Evolutionary conservation across 2,113 vertebrate genomes (phyloP), one percentile per base, ranked within the genome.

Genomic region (Nycticryphes semicollaris): DNA sequence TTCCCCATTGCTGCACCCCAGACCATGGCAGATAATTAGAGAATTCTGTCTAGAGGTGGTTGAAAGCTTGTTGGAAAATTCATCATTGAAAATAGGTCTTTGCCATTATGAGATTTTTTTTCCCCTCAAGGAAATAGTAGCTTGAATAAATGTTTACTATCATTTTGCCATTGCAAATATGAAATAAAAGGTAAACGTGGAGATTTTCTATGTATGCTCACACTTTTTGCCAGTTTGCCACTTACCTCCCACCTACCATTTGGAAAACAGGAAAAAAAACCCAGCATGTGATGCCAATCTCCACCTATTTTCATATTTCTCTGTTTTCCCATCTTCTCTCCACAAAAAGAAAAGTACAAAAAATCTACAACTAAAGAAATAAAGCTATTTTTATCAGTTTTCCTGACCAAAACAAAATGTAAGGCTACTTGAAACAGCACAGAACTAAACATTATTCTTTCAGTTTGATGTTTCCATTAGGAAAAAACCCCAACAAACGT

Each of bases 181-280:
- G 77, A 94, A 94, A 78, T 95, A 89, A 94, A 97, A 95, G 96
- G 96, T 96, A 94, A 92, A 95, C 2, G 3, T 93, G 86, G 69
- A 92, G 73, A 56, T 89, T 84, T 90, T 63, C 47, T 89, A 95
- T 96, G 94, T 93, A 82, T 87, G 81, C 91, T 97, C 87, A 91
- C 96, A 96, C 94, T 87, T 94, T 93, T 87, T 97, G 70, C 93
- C 91, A 94, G 91, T 96, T 96, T 97, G 48, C 93, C 84, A 66
- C 95, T 95, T 96, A 93, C 91, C 96, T 97, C 96, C 96, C 93
- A 97, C 96, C 89, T 96, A 94, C 93, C 96, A 97, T 66, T 93
- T 91, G 95, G 95, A 84, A 89, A 97, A 93, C 69, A 95, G 51
- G 31, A 56, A 80, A 94, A 82, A 66, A 50, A 24, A 3, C 5